These are phyloP conservation scores for Paramormyrops hopkinsi DNA, from an alignment of 2,797 vertebrate genomes.

Conservation along the genomic window DNA sequence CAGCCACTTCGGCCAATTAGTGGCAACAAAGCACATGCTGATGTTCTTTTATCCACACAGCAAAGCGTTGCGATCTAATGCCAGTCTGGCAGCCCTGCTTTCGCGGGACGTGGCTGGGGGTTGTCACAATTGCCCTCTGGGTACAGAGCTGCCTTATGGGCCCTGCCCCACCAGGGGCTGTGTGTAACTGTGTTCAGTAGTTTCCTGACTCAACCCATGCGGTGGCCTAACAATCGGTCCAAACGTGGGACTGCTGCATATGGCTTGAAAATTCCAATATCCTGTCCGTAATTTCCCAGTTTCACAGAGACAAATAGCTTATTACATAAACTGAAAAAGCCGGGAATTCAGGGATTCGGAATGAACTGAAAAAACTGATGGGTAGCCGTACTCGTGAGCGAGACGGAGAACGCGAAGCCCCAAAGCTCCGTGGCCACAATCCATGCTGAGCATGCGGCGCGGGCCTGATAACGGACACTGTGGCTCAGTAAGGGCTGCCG, in stretches of 20 bases:
- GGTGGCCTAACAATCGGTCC: background rate
- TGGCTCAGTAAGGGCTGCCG: background rate
- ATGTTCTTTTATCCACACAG: background rate
- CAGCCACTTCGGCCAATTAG: slow-evolving; percentile 25
- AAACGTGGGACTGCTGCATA: background rate
- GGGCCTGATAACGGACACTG: background rate
- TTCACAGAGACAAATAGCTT: background rate
- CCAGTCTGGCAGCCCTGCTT: background rate
- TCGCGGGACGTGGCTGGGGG: background rate
- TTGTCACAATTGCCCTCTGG: background rate
- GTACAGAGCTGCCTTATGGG: background rate
- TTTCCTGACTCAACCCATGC: background rate
- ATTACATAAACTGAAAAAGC: background rate
- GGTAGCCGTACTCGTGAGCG: background rate
- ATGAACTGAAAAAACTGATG: background rate
- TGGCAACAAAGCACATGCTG: background rate
- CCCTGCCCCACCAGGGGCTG: background rate
- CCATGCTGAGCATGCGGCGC: background rate
- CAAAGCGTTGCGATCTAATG: background rate
- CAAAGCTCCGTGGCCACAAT: background rate
- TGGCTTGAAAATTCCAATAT: background rate
- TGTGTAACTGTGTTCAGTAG: background rate
- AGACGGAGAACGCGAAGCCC: background rate
- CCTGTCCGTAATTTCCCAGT: background rate
- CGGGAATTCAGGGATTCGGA: background rate